These are phyloP conservation scores for Lasioglossum malachurum DNA, from an alignment of 2,888 invertebrate species.

Conservation along the genomic window DNA sequence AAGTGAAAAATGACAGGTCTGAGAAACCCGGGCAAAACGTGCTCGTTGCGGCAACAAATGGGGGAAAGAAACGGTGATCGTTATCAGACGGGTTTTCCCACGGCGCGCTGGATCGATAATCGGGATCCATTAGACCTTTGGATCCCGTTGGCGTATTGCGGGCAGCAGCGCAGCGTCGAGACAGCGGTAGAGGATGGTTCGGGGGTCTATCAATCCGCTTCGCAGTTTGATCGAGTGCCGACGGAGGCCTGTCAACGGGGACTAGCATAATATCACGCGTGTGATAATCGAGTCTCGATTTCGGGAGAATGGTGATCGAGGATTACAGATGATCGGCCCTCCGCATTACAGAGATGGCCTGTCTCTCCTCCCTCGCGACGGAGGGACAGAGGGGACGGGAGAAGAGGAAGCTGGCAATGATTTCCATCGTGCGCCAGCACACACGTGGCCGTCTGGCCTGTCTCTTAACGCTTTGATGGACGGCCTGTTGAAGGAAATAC, in stretches of 20 bases:
- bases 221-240: conserved; percentile 65
- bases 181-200: conserved; percentile 5
- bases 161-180: conserved; percentile 27
- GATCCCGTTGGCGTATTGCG: conserved; percentile 50
- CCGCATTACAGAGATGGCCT: conserved; percentile 46
- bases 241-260: conserved; percentile 56
- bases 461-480: conserved; percentile 53
- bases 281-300: conserved; percentile 66
- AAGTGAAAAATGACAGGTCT: neutral
- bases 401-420: conserved; percentile 18
- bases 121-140: conserved; percentile 33
- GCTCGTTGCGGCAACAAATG: neutral
- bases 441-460: conserved; percentile 7
- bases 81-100: neutral
- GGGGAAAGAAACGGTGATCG: neutral
- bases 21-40: neutral
- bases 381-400: neutral
- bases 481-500: conserved; percentile 45
- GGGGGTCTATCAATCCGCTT: conserved; percentile 57
- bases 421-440: conserved; percentile 31
- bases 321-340: conserved; percentile 53
- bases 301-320: conserved; percentile 50
- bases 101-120: conserved; percentile 32
- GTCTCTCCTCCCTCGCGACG: neutral
- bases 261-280: conserved; percentile 63